Percentiles rank a stretch among this genome's conserved stretches.
phyloP scores from a whole-genome alignment of 1,140 invertebrate species.

The Leptopilina boulardi region DNA sequence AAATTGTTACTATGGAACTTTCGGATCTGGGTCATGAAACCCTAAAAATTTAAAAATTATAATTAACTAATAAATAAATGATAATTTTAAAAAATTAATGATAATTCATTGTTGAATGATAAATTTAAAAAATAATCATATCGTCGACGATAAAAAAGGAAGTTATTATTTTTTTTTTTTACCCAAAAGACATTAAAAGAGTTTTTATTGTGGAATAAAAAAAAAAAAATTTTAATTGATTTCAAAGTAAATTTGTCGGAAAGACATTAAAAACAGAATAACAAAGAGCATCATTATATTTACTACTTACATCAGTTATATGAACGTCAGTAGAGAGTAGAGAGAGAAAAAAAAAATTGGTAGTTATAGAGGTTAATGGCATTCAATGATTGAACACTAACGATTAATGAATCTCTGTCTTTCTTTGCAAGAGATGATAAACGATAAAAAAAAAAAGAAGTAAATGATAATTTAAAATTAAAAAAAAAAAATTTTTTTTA shows the following conservation, averaged over 20 bases:
- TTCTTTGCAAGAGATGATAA: neutral
- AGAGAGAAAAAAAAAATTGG: constrained; percentile 1
- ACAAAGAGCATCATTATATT: constrained; percentile 8
- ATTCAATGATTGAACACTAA: neutral
- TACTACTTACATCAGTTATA: neutral
- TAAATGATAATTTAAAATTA: neutral
- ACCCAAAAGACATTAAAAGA: neutral
- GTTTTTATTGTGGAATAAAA: neutral
- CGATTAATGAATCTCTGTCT: neutral
- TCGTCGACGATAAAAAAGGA: no score
- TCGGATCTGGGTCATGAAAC: no score
- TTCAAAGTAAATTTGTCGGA: neutral
- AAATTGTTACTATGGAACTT: no score
- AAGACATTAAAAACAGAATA: neutral
- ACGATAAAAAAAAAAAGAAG: neutral
- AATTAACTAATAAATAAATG: no score
- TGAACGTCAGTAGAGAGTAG: neutral
- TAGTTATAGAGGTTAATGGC: constrained; percentile 12
- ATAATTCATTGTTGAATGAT: no score
- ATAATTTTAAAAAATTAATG: no score
- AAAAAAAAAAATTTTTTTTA: neutral
- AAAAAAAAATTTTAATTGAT: neutral
- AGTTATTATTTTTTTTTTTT: no score
- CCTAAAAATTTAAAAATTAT: no score
- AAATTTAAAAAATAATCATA: no score